These are phyloP conservation scores for Gallinago nigripennis DNA, from an alignment of 2,797 vertebrate species.

Conservation along the genomic window DNA sequence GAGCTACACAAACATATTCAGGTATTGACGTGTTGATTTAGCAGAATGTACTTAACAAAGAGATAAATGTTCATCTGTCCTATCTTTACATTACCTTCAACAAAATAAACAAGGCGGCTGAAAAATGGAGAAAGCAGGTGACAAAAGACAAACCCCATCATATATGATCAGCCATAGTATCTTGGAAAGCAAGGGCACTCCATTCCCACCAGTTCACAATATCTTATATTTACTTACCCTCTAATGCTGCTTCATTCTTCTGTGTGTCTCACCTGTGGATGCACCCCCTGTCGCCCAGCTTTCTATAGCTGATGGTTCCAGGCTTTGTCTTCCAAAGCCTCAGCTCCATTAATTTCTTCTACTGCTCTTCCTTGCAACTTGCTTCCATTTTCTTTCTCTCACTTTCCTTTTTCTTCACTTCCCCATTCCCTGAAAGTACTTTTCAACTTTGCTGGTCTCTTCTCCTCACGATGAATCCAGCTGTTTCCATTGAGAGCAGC, in stretches of 20 bases:
- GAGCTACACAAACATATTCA: neutral
- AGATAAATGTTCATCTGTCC: neutral
- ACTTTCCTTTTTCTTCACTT: neutral
- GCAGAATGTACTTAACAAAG: neutral
- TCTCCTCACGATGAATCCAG: neutral
- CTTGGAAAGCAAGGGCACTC: neutral
- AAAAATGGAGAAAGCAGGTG: neutral
- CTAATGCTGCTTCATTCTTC: neutral
- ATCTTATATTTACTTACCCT: neutral
- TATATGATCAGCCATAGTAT: fast-evolving
- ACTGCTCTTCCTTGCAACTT: neutral
- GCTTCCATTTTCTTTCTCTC: neutral
- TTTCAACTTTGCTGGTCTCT: neutral
- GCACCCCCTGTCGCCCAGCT: fast-evolving
- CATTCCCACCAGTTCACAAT: too few species aligned
- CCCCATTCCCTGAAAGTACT: neutral
- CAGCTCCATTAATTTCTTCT: neutral
- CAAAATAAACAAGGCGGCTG: neutral
- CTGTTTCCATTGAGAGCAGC: neutral
- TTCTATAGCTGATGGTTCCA: neutral
- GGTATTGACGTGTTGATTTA: neutral
- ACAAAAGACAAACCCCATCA: neutral
- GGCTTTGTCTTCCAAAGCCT: neutral
- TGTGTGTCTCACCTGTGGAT: neutral
- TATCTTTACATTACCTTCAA: neutral